phyloP scores from a whole-genome alignment of 2,797 vertebrate genomes.

The Leptatherina wallacei region DNA sequence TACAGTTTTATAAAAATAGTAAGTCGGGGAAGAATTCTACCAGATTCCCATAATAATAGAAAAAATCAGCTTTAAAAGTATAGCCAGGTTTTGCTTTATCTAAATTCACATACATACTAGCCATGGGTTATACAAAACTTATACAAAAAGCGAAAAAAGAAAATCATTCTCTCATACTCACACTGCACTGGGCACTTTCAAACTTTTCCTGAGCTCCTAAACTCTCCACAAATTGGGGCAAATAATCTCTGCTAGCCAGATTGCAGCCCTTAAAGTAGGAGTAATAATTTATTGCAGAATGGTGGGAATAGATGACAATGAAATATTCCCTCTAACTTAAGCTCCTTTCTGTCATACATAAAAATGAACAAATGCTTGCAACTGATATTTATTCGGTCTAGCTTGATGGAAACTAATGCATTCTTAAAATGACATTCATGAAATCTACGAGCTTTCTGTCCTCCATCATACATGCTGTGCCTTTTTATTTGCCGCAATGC shows the following conservation, averaged over 20 bases:
- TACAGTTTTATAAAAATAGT: conserved; percentile 78
- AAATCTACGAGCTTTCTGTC: conserved; percentile 54
- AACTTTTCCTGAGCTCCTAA: conserved; percentile 84
- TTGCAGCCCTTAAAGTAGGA: conserved; percentile 80
- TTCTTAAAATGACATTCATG: conserved; percentile 60
- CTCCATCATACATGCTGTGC: conserved; percentile 69
- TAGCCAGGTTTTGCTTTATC: conserved; percentile 65
- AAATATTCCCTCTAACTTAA: conserved; percentile 69
- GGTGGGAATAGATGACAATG: conserved; percentile 71
- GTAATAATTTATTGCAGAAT: conserved; percentile 79
- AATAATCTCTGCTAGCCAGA: conserved; percentile 78
- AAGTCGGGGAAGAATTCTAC: conserved; percentile 66
- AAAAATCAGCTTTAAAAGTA: conserved; percentile 78
- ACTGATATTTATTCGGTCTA: conserved; percentile 20
- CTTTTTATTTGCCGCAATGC: conserved; percentile 78
- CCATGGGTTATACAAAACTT: conserved; percentile 72
- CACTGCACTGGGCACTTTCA: conserved; percentile 76
- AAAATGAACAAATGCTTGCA: conserved; percentile 52
- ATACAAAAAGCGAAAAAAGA: conserved; percentile 47
- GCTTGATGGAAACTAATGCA: conserved; percentile 34
- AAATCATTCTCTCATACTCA: conserved; percentile 66
- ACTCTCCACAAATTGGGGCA: conserved; percentile 74
- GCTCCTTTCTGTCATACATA: conserved; percentile 56
- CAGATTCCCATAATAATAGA: conserved; percentile 66
- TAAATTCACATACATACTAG: conserved; percentile 75